Conservation (phyloP, 2,888 invertebrate genomes). For the Trisateles emortualis region DNA sequence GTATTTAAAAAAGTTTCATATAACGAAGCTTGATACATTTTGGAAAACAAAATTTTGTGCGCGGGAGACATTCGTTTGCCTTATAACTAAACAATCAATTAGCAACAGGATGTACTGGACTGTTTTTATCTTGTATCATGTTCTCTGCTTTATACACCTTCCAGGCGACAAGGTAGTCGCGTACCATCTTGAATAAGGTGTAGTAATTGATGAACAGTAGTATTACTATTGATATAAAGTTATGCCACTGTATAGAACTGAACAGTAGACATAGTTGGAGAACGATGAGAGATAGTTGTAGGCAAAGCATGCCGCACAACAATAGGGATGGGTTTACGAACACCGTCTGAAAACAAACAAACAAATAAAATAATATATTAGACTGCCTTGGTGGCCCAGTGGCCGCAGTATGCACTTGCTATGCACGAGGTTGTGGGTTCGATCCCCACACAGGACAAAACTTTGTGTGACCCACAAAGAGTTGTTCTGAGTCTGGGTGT, state of each 20-base stretch:
- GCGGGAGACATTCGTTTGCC: constrained; percentile 29
- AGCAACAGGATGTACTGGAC: constrained; percentile 32
- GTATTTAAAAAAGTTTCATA: background rate
- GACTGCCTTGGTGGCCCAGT: too few species aligned
- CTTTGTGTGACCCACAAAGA: too few species aligned
- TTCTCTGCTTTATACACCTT: constrained; percentile 92
- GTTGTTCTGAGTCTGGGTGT: too few species aligned
- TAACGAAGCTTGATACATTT: constrained; percentile 19
- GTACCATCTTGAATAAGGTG: constrained; percentile 94
- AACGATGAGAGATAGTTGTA: constrained; percentile 90
- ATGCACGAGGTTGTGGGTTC: too few species aligned
- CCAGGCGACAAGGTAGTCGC: constrained; percentile 95
- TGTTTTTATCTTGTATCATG: constrained; percentile 89
- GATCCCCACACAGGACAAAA: too few species aligned
- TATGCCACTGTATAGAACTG: constrained; percentile 96
- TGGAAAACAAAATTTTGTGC: constrained; percentile 42
- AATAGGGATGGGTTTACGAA: constrained; percentile 95
- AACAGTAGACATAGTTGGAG: constrained; percentile 93
- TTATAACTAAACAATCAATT: constrained; percentile 40
- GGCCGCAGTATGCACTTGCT: too few species aligned
- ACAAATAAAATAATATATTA: constrained; percentile 22
- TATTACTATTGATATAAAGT: constrained; percentile 94
- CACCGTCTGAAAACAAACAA: constrained; percentile 88
- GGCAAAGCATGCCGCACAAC: constrained; percentile 90
- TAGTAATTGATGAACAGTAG: constrained; percentile 96